phyloP scores from a whole-genome alignment of 2,888 invertebrate species.

The Oligia fasciuncula region DNA sequence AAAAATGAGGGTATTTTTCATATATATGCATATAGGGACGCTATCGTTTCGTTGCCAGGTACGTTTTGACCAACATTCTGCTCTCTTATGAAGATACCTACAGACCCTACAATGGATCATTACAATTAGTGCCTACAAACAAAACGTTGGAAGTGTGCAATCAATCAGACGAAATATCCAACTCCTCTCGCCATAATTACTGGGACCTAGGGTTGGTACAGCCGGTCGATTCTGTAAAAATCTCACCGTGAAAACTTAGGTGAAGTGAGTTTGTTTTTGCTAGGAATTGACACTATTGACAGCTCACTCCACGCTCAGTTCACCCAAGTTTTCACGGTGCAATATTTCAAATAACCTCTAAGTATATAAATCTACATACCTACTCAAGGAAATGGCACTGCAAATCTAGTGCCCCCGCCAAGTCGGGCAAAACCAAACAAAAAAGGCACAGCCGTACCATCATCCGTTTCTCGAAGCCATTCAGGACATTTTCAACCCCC shows the following conservation, averaged over 20 bases:
- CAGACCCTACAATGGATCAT: neutral
- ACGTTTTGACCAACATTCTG: neutral
- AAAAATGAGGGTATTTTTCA: no score
- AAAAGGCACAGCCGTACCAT: neutral
- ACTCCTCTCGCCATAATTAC: slow-evolving; percentile 34
- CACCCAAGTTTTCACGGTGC: no score
- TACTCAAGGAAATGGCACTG: neutral
- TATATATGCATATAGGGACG: no score
- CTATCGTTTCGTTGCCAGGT: no score
- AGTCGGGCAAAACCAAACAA: neutral
- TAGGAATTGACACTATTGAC: no score
- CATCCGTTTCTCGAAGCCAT: no score
- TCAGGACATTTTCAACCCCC: no score
- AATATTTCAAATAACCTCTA: neutral
- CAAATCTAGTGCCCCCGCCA: neutral
- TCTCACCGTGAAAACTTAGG: no score
- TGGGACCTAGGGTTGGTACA: slow-evolving; percentile 27
- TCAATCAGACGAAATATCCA: slow-evolving; percentile 46
- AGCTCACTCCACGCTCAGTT: no score
- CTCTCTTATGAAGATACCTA: neutral
- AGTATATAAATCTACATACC: neutral
- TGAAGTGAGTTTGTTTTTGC: no score
- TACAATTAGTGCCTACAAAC: slow-evolving; percentile 19
- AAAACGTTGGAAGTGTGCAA: slow-evolving; percentile 39
- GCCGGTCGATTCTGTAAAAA: no score